These are phyloP conservation scores for Carduelis carduelis DNA, from an alignment of 2,797 vertebrate genomes.

Conservation along the genomic window DNA sequence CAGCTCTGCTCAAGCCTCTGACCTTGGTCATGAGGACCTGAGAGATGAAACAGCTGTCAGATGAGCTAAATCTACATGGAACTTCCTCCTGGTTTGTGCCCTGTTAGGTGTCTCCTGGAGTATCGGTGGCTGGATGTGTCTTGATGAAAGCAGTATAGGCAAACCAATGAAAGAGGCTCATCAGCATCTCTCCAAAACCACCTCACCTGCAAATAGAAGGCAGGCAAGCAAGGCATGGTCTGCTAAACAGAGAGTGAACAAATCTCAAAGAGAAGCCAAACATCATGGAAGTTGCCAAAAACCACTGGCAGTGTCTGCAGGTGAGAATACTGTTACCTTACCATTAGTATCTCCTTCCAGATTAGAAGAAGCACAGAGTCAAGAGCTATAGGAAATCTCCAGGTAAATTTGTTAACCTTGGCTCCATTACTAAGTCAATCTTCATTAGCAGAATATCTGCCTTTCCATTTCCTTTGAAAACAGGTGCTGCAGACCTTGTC, in stretches of 20 bases:
- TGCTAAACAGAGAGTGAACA: background rate
- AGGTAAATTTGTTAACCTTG: background rate
- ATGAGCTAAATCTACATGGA: background rate
- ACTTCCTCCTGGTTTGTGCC: background rate
- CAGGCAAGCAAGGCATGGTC: background rate
- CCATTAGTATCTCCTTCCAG: background rate
- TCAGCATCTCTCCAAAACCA: background rate
- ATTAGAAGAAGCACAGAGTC: background rate
- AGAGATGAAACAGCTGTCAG: background rate
- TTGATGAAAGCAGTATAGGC: background rate
- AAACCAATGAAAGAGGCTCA: background rate
- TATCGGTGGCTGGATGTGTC: background rate
- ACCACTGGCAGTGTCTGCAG: background rate
- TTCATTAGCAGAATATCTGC: background rate
- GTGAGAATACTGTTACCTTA: background rate
- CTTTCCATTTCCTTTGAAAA: background rate
- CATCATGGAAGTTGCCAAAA: background rate
- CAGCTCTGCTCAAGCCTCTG: constrained; percentile 15
- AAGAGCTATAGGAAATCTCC: background rate
- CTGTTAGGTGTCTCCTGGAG: background rate
- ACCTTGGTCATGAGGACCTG: background rate
- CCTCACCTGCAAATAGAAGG: background rate
- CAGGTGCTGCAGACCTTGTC: constrained; percentile 29
- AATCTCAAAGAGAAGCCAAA: background rate
- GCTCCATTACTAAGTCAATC: background rate